A percentile compares a stretch with the other conserved stretches of the same genome.
Conservation (phyloP, 1,140 invertebrate genomes). For the Conus betulinus region DNA sequence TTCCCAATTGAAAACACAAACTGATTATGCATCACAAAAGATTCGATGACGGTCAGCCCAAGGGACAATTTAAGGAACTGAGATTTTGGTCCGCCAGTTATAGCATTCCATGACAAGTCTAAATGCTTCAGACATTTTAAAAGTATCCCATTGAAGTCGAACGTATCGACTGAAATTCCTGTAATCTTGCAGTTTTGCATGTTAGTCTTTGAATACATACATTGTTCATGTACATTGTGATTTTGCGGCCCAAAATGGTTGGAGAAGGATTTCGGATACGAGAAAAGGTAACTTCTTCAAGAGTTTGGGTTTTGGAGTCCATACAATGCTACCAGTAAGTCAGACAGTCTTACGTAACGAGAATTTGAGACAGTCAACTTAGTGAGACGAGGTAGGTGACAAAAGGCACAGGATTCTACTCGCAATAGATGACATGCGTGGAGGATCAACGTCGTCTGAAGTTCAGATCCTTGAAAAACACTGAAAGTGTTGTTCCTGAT, state of each 20-base stretch:
- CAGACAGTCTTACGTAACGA: neutral
- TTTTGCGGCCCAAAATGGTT: neutral
- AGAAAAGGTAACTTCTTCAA: neutral
- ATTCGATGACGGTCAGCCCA: neutral
- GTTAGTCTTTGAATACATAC: neutral
- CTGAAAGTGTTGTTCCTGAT: neutral
- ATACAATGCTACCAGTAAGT: neutral
- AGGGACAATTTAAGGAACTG: neutral
- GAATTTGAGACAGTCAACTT: neutral
- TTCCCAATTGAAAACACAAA: neutral
- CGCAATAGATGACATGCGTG: neutral
- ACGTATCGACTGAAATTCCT: neutral
- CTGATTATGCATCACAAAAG: neutral
- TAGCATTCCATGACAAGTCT: neutral
- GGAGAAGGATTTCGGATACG: neutral
- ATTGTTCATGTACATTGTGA: neutral
- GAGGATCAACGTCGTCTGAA: neutral
- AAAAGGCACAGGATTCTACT: neutral
- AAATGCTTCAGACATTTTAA: neutral
- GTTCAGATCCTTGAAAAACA: neutral
- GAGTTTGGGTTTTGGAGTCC: conserved; percentile 7
- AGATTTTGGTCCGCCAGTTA: neutral
- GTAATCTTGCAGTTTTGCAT: neutral
- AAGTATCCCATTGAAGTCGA: neutral
- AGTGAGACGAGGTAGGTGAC: neutral